These are phyloP conservation scores for Corythucha ciliata DNA, from an alignment of 2,888 invertebrate genomes.

Conservation along the genomic window DNA sequence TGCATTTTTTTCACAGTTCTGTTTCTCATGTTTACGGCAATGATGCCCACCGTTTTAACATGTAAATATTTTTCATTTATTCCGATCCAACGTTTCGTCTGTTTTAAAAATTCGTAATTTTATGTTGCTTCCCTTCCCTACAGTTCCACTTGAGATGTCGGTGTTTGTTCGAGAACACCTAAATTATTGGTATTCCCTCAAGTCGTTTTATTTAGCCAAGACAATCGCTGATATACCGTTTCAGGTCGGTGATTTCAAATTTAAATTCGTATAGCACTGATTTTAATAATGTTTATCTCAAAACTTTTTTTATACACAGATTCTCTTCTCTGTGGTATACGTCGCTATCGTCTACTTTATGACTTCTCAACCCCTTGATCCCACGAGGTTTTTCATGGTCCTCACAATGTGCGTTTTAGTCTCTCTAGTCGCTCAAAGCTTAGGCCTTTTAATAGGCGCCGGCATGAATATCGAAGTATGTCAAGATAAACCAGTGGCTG, in stretches of 20 bases:
- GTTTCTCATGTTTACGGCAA: slow-evolving; percentile 94
- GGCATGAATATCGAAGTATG: slow-evolving; percentile 76
- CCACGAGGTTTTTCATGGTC: slow-evolving; percentile 71
- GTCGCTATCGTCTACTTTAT: slow-evolving; percentile 88
- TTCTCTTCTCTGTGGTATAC: slow-evolving; percentile 75
- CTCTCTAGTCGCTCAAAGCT: slow-evolving; percentile 82
- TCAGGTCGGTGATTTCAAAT: slow-evolving; percentile 53
- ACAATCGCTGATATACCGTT: slow-evolving; percentile 94
- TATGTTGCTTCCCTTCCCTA: slow-evolving; percentile 39
- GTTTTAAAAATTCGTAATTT: background rate
- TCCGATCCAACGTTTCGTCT: background rate
- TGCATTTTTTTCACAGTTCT: slow-evolving; percentile 93
- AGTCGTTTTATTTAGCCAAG: slow-evolving; percentile 93
- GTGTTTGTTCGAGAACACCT: slow-evolving; percentile 90
- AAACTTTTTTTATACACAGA: slow-evolving; percentile 48
- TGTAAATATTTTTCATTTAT: slow-evolving; percentile 54
- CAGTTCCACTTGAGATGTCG: slow-evolving; percentile 92
- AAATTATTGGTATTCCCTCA: slow-evolving; percentile 94
- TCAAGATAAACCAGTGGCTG: background rate
- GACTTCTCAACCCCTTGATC: slow-evolving; percentile 89
- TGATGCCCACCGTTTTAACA: slow-evolving; percentile 97
- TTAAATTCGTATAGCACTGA: background rate
- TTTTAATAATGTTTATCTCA: background rate
- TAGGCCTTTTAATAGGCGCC: slow-evolving; percentile 86
- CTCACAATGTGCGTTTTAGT: slow-evolving; percentile 67